Conservation (phyloP, 2,888 invertebrate species). For the Pachycephus smyrnensis region DNA sequence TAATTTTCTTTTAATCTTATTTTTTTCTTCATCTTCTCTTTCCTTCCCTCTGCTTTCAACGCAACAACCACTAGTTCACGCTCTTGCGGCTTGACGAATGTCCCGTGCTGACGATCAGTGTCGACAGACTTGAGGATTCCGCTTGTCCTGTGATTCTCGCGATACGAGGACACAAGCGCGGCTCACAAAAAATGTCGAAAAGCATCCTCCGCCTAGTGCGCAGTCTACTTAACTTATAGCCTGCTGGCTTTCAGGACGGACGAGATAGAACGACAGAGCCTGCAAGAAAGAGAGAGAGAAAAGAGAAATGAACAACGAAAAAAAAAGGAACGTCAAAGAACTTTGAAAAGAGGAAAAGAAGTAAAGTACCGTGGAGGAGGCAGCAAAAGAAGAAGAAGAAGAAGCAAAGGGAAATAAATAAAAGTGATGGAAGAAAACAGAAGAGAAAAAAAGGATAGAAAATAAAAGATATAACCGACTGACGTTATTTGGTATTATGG, state of each 20-base stretch:
- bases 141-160: constrained; percentile 26
- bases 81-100: constrained; percentile 43
- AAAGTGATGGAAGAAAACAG: background rate
- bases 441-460: background rate
- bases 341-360: background rate
- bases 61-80: background rate
- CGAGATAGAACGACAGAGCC: background rate
- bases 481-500: constrained; percentile 5
- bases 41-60: background rate
- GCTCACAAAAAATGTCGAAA: background rate
- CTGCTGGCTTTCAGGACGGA: background rate
- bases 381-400: background rate
- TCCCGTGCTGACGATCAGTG: constrained; percentile 46
- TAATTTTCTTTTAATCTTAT: constrained; percentile 21
- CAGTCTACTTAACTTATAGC: background rate
- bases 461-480: background rate
- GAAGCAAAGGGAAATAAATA: background rate
- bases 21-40: constrained; percentile 27
- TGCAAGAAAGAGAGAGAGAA: background rate
- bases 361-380: background rate
- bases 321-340: background rate
- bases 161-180: constrained; percentile 9
- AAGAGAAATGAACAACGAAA: background rate
- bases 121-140: constrained; percentile 32
- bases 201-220: background rate